Conservation (phyloP, 2,888 invertebrate species). For the Brenthis ino region DNA sequence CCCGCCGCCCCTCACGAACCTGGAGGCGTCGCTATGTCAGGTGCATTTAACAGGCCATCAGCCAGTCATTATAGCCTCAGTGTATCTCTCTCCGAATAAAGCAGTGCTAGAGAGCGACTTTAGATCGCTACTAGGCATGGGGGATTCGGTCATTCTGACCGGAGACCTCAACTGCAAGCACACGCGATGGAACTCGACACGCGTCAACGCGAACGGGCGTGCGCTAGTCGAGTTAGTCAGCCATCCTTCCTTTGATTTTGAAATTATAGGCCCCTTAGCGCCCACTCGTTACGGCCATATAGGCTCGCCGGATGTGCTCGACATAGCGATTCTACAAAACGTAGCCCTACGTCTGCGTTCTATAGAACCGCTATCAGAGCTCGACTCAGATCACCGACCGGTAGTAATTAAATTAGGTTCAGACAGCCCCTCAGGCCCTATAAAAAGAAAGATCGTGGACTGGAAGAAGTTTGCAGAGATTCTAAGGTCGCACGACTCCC, state of each 20-base stretch:
- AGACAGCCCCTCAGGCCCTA: no score
- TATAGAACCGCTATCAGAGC: no score
- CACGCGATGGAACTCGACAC: not conserved
- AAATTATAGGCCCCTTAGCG: not conserved
- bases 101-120: not conserved
- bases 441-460: no score
- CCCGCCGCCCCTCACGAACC: conserved; percentile 33
- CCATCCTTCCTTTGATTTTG: not conserved
- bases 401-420: no score
- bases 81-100: conserved; percentile 7
- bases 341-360: no score
- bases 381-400: not conserved
- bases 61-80: conserved; percentile 24
- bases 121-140: conserved; percentile 3
- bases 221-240: not conserved
- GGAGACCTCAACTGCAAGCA: not conserved
- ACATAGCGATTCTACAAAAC: not conserved
- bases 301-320: not conserved
- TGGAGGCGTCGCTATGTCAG: conserved; percentile 27
- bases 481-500: not conserved
- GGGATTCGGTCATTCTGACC: not conserved
- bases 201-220: not conserved
- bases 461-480: not conserved
- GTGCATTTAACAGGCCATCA: conserved; percentile 27
- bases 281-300: not conserved